Conservation (phyloP, 2,113 vertebrate genomes). For the Aldabrachelys gigantea region DNA sequence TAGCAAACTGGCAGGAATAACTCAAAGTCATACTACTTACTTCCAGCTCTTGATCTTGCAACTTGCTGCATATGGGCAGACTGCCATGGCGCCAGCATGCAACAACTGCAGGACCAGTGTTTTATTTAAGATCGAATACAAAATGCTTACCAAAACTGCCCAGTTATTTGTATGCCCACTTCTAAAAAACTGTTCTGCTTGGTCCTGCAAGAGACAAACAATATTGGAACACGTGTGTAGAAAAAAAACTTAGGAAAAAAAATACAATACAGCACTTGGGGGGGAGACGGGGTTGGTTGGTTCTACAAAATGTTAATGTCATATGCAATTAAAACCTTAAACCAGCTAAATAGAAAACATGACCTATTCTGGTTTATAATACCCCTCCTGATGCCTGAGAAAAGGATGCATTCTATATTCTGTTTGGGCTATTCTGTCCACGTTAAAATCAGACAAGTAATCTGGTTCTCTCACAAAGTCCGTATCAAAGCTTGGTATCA, state of each 20-base stretch:
- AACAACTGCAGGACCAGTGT: not conserved
- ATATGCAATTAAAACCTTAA: not conserved
- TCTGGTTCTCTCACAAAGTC: not conserved
- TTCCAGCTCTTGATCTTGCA: not conserved
- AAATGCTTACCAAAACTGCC: conserved; percentile 91
- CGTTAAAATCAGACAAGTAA: not conserved
- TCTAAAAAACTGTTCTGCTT: conserved; percentile 89
- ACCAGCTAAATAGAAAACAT: not conserved
- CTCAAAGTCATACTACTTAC: not conserved
- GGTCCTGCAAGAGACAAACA: conserved; percentile 77
- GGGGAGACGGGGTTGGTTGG: not conserved
- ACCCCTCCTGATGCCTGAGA: not conserved
- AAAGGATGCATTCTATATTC: not conserved
- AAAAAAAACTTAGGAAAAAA: not conserved
- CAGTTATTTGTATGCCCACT: conserved; percentile 98
- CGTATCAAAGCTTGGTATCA: not conserved
- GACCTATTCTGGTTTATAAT: not conserved
- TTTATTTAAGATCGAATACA: not conserved
- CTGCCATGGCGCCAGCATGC: not conserved
- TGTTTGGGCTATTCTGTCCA: not conserved
- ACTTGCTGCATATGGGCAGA: not conserved
- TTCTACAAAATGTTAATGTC: not conserved
- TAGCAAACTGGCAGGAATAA: not conserved
- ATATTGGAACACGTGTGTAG: not conserved
- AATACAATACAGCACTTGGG: accelerated